phyloP scores from a whole-genome alignment of 2,888 invertebrate genomes.

The Caenorhabditis macrosperma region DNA sequence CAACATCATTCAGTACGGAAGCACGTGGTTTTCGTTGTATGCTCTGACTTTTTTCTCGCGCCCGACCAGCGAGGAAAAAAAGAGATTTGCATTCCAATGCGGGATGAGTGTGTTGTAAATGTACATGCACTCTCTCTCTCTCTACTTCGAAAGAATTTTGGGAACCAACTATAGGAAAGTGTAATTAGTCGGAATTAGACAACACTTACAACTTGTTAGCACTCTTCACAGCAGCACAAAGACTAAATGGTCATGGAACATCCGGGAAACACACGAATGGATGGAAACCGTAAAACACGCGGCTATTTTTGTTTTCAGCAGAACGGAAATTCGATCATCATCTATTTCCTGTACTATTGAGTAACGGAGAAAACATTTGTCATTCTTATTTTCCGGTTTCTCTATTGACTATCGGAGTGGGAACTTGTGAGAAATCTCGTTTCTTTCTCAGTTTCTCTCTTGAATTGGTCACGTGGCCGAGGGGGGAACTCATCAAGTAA shows the following conservation, averaged over 20 bases:
- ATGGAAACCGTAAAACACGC: not conserved
- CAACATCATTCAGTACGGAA: constrained; percentile 49
- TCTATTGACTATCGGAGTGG: too few species aligned
- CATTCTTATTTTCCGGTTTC: not conserved
- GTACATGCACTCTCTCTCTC: not conserved
- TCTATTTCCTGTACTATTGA: too few species aligned
- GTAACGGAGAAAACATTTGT: not conserved
- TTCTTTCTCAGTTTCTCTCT: not conserved
- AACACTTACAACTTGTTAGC: too few species aligned
- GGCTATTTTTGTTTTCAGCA: too few species aligned
- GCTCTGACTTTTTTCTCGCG: not conserved
- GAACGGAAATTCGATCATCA: too few species aligned
- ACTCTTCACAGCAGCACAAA: too few species aligned
- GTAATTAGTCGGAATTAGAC: not conserved
- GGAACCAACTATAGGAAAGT: not conserved
- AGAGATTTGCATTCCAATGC: not conserved
- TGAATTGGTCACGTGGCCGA: constrained; percentile 36
- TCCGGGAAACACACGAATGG: too few species aligned
- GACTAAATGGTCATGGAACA: not conserved
- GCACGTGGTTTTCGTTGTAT: constrained; percentile 28
- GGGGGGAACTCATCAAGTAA: constrained; percentile 36
- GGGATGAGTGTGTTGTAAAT: not conserved
- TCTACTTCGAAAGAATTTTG: too few species aligned
- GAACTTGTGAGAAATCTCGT: not conserved
- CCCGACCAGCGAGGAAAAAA: too few species aligned